A percentile compares a stretch with the other conserved stretches of the same genome.
phyloP scores from a whole-genome alignment of 2,113 vertebrate genomes.

The Stegastes partitus region DNA sequence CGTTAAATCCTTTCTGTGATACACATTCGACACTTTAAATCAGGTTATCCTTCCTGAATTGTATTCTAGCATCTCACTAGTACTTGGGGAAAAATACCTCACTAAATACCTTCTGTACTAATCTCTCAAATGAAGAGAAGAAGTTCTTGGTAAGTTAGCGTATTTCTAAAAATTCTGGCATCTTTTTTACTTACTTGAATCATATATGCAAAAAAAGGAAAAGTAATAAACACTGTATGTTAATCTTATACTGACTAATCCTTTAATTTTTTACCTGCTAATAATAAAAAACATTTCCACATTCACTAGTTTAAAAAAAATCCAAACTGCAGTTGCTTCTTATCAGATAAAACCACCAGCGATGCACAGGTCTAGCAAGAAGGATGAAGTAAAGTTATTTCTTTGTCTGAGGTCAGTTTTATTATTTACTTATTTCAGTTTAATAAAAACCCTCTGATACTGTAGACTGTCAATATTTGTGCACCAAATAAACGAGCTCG shows the following conservation, averaged over 20 bases:
- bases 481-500: slow-evolving; percentile 13
- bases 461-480: slow-evolving; percentile 5
- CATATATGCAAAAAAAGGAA: too few species aligned
- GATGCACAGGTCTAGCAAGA: too few species aligned
- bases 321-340: too few species aligned
- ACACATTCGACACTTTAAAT: background rate
- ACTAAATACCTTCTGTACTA: background rate
- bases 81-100: too few species aligned
- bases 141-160: background rate
- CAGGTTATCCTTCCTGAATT: background rate
- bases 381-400: too few species aligned
- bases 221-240: background rate
- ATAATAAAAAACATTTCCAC: too few species aligned
- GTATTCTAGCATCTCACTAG: background rate
- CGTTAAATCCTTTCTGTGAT: background rate
- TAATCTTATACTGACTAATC: background rate
- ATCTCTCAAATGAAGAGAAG: background rate
- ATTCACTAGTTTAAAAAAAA: too few species aligned
- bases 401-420: background rate
- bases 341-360: too few species aligned
- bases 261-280: too few species aligned
- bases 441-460: background rate
- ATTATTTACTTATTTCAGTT: background rate
- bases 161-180: background rate
- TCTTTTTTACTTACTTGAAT: too few species aligned